These are phyloP conservation scores for Cryptocephalus primarius DNA, from an alignment of 2,888 invertebrate genomes.

Conservation along the genomic window DNA sequence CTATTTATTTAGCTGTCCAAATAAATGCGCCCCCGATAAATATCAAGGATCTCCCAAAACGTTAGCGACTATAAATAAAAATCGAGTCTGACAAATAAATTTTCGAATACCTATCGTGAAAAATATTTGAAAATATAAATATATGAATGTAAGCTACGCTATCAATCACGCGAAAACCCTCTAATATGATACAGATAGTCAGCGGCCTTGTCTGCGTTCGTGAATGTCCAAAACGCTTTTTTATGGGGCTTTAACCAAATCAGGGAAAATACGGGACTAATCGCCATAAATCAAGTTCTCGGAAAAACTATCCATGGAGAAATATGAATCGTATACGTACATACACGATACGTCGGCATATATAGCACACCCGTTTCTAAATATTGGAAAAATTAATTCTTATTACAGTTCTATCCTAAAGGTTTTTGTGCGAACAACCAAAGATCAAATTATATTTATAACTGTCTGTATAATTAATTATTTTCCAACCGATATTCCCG, in stretches of 20 bases:
- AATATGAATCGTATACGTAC: too few species aligned
- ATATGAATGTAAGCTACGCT: conserved; percentile 8
- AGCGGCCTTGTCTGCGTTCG: conserved; percentile 5
- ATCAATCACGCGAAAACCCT: conserved; percentile 29
- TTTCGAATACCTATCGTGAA: conserved; percentile 15
- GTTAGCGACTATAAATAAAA: conserved; percentile 24
- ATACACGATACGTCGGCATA: too few species aligned
- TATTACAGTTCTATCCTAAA: too few species aligned
- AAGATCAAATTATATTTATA: too few species aligned
- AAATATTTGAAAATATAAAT: conserved; percentile 18
- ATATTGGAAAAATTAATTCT: too few species aligned
- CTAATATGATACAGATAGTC: conserved; percentile 27
- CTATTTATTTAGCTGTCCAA: conserved; percentile 23
- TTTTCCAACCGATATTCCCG: too few species aligned
- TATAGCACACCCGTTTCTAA: too few species aligned
- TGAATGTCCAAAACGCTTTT: not conserved
- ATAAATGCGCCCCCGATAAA: conserved; percentile 23
- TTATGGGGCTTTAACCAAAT: not conserved
- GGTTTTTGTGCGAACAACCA: too few species aligned
- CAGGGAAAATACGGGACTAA: not conserved
- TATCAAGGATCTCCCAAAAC: conserved; percentile 24
- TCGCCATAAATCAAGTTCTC: not conserved
- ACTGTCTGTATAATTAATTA: too few species aligned
- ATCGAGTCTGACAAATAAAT: conserved; percentile 21
- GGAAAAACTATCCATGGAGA: too few species aligned